Percentiles rank a stretch among this genome's conserved stretches.
Conservation (phyloP, 1,140 invertebrate genomes). For the Latrodectus geometricus region DNA sequence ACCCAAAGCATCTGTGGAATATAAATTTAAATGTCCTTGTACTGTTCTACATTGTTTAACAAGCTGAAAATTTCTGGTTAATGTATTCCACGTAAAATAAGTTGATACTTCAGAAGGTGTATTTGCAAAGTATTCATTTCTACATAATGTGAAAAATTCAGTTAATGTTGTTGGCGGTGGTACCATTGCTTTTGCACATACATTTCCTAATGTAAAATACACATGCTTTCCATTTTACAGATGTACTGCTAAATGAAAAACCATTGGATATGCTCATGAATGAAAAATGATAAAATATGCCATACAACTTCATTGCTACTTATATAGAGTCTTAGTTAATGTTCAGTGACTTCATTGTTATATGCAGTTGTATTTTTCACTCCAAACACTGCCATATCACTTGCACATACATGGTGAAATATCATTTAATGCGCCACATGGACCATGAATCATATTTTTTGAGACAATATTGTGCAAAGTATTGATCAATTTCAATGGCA, state of each 20-base stretch:
- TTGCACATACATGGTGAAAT: constrained; percentile 59
- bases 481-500: constrained; percentile 82
- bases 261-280: constrained; percentile 58
- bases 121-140: neutral
- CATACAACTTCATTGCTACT: constrained; percentile 64
- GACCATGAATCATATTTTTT: constrained; percentile 63
- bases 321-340: constrained; percentile 63
- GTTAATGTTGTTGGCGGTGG: constrained; percentile 18
- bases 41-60: constrained; percentile 49
- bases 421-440: constrained; percentile 59
- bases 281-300: too few relatives aligned
- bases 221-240: constrained; percentile 65
- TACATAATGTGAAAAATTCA: too few relatives aligned
- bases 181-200: neutral
- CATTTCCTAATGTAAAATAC: constrained; percentile 45
- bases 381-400: neutral
- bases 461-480: too few relatives aligned
- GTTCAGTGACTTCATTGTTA: neutral
- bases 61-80: constrained; percentile 27
- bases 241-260: constrained; percentile 65
- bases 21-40: constrained; percentile 63
- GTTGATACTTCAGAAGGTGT: constrained; percentile 48
- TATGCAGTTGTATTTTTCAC: neutral
- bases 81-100: constrained; percentile 50
- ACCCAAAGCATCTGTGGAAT: constrained; percentile 64